Base-by-base conservation (phyloP, 2,888 invertebrate genomes). In the Lithophane ornitopus region DNA sequence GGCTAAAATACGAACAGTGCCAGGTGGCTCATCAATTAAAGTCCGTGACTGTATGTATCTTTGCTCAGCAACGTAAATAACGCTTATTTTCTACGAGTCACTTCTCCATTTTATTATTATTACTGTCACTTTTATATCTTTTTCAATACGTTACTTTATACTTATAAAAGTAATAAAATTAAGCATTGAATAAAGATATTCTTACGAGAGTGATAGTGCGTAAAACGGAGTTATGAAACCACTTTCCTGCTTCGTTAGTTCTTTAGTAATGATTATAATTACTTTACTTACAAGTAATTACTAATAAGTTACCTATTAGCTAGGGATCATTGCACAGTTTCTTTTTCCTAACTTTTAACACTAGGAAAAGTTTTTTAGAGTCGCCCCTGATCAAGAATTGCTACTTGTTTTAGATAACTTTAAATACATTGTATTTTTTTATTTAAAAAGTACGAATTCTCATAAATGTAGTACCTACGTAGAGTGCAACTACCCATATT, bases 161-260 rank as follows among this genome's bases (percentile, higher is more conserved):
- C 16, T 3, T 8, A 3, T 7, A 26, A 65, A 26, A 28, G 22
- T 19, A 22, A 44, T 63, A 22, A 74, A 66, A 67, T 52, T 34
- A 11, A 49, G 19, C 28, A 61, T 58, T 52, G n/a, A 39, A 81
- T 76, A 34, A 61, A 66, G 22, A 74, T 26, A 59, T 58, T 59
- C 75, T 34, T 52, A 54, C n/a, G 54, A 70, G 22, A 41, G 61
- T 58, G 44, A 61, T 56, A 44, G 61, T 67, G 76, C 70, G 76
- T 75, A 52, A 61, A 79, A 46, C 14, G 2, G 14, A 63, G 22
- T 74, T 80, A 75, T n/a, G 75, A 61, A 77, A 81, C 62, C 39
- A 69, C 70, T 84, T 84, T 78, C 77, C 58, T 72, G 67, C 70
- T 73, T 73, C 67, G 56, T 71, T 73, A 80, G 46, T 65, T 54